Base-by-base conservation (phyloP, 2,888 invertebrate genomes). In the Torymus tubicola region DNA sequence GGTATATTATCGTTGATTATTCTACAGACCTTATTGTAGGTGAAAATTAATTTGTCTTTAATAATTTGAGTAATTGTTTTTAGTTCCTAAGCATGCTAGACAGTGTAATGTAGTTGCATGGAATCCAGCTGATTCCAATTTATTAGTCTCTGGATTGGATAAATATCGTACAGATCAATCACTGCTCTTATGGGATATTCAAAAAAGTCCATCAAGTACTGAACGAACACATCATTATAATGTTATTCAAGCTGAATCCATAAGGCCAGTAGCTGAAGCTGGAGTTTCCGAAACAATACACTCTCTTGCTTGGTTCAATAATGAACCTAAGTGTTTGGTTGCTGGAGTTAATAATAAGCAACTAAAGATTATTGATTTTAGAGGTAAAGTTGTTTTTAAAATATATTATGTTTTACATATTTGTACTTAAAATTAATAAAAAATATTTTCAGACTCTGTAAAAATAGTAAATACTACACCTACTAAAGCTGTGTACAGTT, bases 261-360 rank as follows among this genome's bases (percentile, higher is more conserved):
- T 92, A 0, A 92, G 93, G 84, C 95, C 96, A 0, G 87, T 95
- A 3, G 93, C 94, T 10, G 97, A 97, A 89, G 94, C 96, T 91
- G 97, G 96, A 0, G 92, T 95, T 21, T 96, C 96, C 0, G 98
- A 98, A 91, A 94, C 95, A 0, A 94, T 96, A 0, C 95, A 97
- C 91, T 96, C 96, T 5, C 92, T 98, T 50, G 94, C 96, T 60
- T 98, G 98, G 98, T 95, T 96, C 80, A 92, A 94, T 84, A 93
- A 94, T 84, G 94, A 95, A 80, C 93, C 94, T 73, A 94, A 95
- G 84, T 94, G 95, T 2, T 92, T 98, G 53, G 94, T 97, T 1
- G 95, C 96, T n/a, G 98, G 98, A 67, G 96, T 97, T 93, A 98
- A 97, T 91, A 93, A 95, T 86, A 98, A 98, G 87, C 94, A 95